Conservation (phyloP, 2,797 vertebrate species). For the Falco columbarius region DNA sequence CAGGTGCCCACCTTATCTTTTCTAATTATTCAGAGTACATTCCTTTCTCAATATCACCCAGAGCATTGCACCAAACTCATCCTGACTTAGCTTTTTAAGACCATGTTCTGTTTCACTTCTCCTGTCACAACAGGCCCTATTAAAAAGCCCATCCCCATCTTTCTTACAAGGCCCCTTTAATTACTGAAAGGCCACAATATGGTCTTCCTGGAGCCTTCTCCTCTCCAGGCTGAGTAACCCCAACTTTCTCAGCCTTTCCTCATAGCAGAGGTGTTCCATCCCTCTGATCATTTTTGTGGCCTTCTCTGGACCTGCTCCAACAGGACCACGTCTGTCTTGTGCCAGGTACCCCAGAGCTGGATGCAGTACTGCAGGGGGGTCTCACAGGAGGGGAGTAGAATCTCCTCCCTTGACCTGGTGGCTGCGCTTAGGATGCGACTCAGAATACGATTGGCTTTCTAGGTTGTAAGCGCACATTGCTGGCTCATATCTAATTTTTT, state of each 20-base stretch:
- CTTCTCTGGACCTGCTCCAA: rapidly evolving
- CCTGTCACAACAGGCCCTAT: background rate
- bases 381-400: background rate
- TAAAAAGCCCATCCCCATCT: background rate
- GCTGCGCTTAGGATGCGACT: background rate
- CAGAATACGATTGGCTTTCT: rapidly evolving
- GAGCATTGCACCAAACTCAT: no score
- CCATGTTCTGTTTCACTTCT: no score
- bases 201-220: rapidly evolving
- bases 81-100: no score
- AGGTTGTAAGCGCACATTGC: rapidly evolving
- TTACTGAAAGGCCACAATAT: rapidly evolving
- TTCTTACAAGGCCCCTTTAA: background rate
- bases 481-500: background rate
- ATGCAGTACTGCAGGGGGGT: rapidly evolving
- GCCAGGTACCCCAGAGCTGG: background rate
- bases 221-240: background rate
- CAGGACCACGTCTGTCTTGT: background rate
- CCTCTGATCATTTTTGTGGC: rapidly evolving
- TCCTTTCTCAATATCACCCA: no score
- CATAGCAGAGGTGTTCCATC: background rate
- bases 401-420: background rate
- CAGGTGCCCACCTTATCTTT: no score
- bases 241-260: background rate
- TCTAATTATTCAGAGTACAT: no score